Conservation (phyloP, 2,888 invertebrate species). For the Coenonympha glycerion region DNA sequence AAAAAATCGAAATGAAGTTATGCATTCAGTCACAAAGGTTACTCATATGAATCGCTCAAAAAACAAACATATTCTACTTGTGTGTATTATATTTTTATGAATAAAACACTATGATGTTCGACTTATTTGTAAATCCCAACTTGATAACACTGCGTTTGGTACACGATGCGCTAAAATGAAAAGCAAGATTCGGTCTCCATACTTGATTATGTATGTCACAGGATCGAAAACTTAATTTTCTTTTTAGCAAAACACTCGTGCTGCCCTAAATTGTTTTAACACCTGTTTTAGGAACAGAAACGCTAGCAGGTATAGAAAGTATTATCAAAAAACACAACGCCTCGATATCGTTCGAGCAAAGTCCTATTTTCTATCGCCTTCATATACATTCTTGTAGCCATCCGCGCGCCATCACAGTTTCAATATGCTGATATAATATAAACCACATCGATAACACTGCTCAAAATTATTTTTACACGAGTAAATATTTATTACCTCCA, state of each 20-base stretch:
- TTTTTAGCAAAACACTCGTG: slow-evolving; percentile 46
- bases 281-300: slow-evolving; percentile 30
- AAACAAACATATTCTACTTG: slow-evolving; percentile 26
- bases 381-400: slow-evolving; percentile 49
- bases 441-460: slow-evolving; percentile 28
- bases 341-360: slow-evolving; percentile 49
- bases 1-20: slow-evolving; percentile 72
- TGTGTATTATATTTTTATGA: slow-evolving; percentile 39
- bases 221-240: slow-evolving; percentile 64
- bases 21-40: slow-evolving; percentile 56
- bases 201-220: slow-evolving; percentile 33
- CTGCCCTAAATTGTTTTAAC: slow-evolving; percentile 25
- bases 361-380: slow-evolving; percentile 62
- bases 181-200: slow-evolving; percentile 43
- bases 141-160: slow-evolving; percentile 30
- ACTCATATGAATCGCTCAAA: slow-evolving; percentile 46
- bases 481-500: slow-evolving; percentile 32
- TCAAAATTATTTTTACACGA: slow-evolving; percentile 21
- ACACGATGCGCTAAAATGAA: slow-evolving; percentile 46
- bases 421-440: slow-evolving; percentile 30
- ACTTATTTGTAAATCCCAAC: not conserved
- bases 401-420: slow-evolving; percentile 66
- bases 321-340: slow-evolving; percentile 45
- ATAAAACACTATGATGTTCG: slow-evolving; percentile 38
- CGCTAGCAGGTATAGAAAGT: slow-evolving; percentile 44